Evolutionary conservation across 2,113 vertebrate genomes (phyloP).

Genomic region (Elgaria multicarinata): DNA sequence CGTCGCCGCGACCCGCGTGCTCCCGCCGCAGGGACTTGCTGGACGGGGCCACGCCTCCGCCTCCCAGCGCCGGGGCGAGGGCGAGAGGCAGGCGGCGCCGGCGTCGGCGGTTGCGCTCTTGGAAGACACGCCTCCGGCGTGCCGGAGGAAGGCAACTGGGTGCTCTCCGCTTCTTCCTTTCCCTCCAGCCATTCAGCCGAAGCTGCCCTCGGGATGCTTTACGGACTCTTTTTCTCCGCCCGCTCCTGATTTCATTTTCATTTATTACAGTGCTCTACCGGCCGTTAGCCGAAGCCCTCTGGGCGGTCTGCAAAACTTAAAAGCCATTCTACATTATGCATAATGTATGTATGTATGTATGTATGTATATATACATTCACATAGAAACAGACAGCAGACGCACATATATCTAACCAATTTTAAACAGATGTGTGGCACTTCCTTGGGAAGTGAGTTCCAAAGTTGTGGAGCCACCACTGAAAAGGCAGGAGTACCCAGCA

Average conservation of each 20-base stretch:
- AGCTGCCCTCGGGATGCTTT: not conserved
- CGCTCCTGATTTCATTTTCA: too few species aligned
- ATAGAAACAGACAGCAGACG: too few species aligned
- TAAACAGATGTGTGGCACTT: not conserved
- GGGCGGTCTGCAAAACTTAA: too few species aligned
- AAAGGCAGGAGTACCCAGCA: not conserved
- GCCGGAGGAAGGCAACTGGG: not conserved
- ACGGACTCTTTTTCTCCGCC: too few species aligned
- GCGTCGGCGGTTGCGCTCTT: not conserved
- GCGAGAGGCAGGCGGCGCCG: not conserved
- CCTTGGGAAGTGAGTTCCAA: not conserved
- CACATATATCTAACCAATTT: too few species aligned
- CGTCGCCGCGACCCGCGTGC: not conserved
- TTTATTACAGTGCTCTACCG: too few species aligned
- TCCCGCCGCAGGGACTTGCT: not conserved
- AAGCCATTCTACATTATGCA: too few species aligned
- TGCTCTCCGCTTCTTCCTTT: accelerated
- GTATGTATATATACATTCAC: too few species aligned
- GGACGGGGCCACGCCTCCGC: not conserved
- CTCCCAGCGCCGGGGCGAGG: not conserved
- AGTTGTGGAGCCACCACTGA: not conserved
- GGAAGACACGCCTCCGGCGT: not conserved
- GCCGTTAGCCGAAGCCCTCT: too few species aligned
- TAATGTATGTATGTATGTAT: too few species aligned
- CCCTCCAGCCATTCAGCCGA: not conserved